Evolutionary conservation across 2,888 invertebrate species (phyloP), one percentile per base, ranked within the genome.

Genomic region (Cataglyphis rosenhaueri): DNA sequence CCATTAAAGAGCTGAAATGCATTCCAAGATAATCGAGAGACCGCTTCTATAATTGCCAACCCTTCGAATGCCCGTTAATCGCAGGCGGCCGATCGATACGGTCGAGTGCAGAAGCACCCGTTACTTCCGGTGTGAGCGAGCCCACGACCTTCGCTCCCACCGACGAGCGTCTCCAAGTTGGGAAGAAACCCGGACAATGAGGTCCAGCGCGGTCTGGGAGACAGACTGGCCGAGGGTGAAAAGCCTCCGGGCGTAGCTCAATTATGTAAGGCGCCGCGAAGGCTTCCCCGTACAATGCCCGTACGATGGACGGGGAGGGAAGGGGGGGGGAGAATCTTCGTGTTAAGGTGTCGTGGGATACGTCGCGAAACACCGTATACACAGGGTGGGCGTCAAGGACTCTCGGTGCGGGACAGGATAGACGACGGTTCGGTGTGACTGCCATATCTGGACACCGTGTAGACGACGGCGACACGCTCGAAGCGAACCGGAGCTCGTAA

Each of bases 351-450:
- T 86, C 88, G 87, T 84, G 88, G 85, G 87, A 88, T 71, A 86
- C 83, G 75, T 76, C 65, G 81, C 82, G 85, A 81, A 76, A 82
- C 82, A 86, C 81, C 82, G 82, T 83, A 86, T 84, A 89, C 85
- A 89, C 85, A 86, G 92, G 92, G 92, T 93, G 92, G 92, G 92
- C 93, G 93, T 92, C 93, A 93, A 93, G 92, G 93, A 92, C 92
- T 92, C 90, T 87, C 78, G 73, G 82, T 55, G 74, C 83, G 87
- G 85, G 86, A 86, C 84, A 83, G 85, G 85, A 87, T 86, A 86
- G 87, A 87, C 86, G 88, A 87, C 84, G 88, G 91, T 92, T 91
- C 91, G 90, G 91, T 92, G 91, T 88, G 89, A 87, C 91, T 86
- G 90, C 93, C 93, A 92, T 93, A 93, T 92, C 91, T 90, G 92